Percentiles rank a stretch among this genome's conserved stretches.
phyloP scores from a whole-genome alignment of 2,888 invertebrate genomes.

The Troglohyphantes excavatus region DNA sequence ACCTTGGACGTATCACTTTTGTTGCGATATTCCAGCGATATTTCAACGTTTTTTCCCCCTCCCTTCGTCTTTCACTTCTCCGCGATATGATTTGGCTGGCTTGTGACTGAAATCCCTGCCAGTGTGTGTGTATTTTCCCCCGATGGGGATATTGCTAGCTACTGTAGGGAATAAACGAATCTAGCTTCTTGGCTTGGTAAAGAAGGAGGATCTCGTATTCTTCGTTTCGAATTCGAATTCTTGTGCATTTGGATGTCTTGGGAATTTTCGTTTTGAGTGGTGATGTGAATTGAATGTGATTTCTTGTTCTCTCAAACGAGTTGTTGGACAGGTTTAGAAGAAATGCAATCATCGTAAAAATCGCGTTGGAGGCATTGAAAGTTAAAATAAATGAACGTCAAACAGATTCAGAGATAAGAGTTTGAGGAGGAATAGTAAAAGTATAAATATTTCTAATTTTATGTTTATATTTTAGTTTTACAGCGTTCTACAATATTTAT shows the following conservation, averaged over 20 bases:
- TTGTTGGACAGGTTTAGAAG: conserved; percentile 24
- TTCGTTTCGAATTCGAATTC: conserved; percentile 36
- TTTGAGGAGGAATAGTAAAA: not conserved
- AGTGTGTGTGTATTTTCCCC: conserved; percentile 29
- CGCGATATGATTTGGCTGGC: conserved; percentile 31
- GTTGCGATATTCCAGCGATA: conserved; percentile 45
- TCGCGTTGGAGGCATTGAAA: not conserved
- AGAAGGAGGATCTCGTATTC: conserved; percentile 20
- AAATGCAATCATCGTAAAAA: conserved; percentile 38
- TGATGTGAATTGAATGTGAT: conserved; percentile 46
- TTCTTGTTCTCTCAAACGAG: not conserved
- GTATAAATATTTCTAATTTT: not conserved
- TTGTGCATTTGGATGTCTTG: not conserved
- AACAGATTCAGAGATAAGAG: not conserved
- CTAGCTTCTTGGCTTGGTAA: conserved; percentile 7
- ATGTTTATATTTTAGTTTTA: no score
- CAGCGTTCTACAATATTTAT: no score
- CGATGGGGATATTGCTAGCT: not conserved
- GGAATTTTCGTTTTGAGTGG: conserved; percentile 30
- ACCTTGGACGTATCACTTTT: conserved; percentile 30
- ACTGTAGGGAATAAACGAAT: conserved; percentile 36
- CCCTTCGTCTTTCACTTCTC: not conserved
- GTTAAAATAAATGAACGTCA: not conserved
- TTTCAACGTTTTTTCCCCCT: conserved; percentile 25
- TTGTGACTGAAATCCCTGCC: conserved; percentile 34